These are phyloP conservation scores for Gasterosteus nipponicus DNA, from an alignment of 2,113 vertebrate genomes.

Conservation along the genomic window DNA sequence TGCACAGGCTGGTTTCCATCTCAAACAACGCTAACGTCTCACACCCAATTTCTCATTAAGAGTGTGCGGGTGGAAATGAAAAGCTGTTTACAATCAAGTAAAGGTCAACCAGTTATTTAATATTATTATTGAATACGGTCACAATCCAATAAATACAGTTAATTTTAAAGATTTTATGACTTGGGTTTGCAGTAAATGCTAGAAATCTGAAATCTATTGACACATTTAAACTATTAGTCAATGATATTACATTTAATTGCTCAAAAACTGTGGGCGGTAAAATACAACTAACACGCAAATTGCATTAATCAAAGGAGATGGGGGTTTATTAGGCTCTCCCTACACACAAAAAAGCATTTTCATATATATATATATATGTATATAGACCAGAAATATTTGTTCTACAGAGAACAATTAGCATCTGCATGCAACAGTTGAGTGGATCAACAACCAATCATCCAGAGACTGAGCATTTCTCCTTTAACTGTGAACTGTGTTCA, in stretches of 20 bases:
- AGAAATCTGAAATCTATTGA: not conserved
- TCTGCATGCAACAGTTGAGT: not conserved
- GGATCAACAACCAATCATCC: not conserved
- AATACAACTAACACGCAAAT: not conserved
- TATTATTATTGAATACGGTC: not conserved
- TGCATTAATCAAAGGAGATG: not conserved
- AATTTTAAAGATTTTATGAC: not conserved
- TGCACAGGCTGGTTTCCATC: slow-evolving; percentile 13
- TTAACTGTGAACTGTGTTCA: slow-evolving; percentile 22
- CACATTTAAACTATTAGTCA: not conserved
- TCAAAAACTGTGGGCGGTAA: not conserved
- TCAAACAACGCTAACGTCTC: slow-evolving; percentile 1
- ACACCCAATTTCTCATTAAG: not conserved
- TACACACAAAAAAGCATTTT: not conserved
- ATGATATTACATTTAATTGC: not conserved
- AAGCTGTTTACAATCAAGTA: not conserved
- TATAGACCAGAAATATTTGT: no score
- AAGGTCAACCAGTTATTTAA: not conserved
- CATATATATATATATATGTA: no score
- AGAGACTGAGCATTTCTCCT: slow-evolving; percentile 12
- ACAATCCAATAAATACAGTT: not conserved
- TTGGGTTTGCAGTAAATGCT: not conserved
- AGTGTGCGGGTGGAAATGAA: not conserved
- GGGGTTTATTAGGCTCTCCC: not conserved
- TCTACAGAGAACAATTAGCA: slow-evolving; percentile 2